Base-by-base conservation (phyloP, 2,113 vertebrate genomes). In the Ctenomys sociabilis region DNA sequence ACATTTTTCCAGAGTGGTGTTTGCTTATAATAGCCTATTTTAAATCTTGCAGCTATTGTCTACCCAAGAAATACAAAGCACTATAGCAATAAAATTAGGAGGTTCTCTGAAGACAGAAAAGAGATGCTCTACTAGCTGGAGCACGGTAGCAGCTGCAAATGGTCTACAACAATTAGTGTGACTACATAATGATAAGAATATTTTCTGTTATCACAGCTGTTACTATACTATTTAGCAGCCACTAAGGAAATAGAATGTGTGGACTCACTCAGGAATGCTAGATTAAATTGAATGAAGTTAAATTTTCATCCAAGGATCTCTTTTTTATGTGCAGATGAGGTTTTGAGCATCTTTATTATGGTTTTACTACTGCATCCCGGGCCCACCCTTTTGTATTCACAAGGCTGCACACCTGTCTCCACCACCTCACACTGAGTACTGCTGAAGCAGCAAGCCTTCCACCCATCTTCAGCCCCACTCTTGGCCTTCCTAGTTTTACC, bases 111-210 rank as follows among this genome's bases (percentile, higher is more conserved):
- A 54, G 57, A 40, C 66, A 21, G 32, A 0, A 17, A 24, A 35
- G 0, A 40, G 59, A 43, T 17, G 21, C 32, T 16, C 4, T 5
- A 1, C 16, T 57, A 57, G 54, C 54, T 57, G 54, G 17, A 57
- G 54, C 54, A 57, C 54, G n/a, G 1, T 1, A 11, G 9, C 0
- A 2, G 35, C 16, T 12, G 0, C 8, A 17, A 57, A 19, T 1
- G 3, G 57, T 22, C 64, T 16, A 0, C 1, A 1, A 9, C 0
- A 11, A 11, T 30, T 8, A 52, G 24, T 1, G 0, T 4, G 72
- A 66, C 64, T 59, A 14, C 9, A 2, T 3, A 7, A 17, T 40
- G 2, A 28, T 13, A 52, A 64, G 43, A 35, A 16, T 66, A 3
- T 19, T 2, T 5, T 3, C 21, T 1, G 7, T 7, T 3, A 8